phyloP scores from a whole-genome alignment of 2,113 vertebrate genomes.

The Anhinga anhinga region DNA sequence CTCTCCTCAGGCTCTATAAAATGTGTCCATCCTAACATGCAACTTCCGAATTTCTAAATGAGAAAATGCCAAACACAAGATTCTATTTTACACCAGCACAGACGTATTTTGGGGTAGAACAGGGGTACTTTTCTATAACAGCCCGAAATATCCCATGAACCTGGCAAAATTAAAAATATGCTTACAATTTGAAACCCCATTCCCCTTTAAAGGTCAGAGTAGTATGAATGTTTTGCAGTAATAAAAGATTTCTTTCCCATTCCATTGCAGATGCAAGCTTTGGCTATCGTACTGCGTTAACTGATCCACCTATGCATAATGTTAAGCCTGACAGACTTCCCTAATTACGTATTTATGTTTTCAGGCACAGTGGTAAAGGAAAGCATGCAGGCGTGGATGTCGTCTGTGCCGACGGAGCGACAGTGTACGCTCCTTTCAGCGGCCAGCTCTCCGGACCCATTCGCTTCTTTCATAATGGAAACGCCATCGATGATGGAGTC shows the following conservation, averaged over 20 bases:
- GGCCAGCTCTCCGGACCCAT: slow-evolving; percentile 68
- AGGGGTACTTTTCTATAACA: not conserved
- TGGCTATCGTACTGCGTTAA: not conserved
- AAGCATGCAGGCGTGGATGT: slow-evolving; percentile 73
- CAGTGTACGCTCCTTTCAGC: slow-evolving; percentile 75
- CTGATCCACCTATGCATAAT: accelerated
- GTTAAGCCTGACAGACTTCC: not conserved
- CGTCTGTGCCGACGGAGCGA: slow-evolving; percentile 70
- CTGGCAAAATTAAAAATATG: not conserved
- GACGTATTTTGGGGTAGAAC: not conserved
- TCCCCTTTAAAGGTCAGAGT: not conserved
- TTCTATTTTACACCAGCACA: not conserved
- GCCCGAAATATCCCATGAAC: not conserved
- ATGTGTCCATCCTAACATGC: not conserved
- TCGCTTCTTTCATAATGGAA: slow-evolving; percentile 62
- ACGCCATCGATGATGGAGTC: slow-evolving; percentile 77
- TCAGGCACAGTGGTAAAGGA: not conserved
- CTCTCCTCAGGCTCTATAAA: not conserved
- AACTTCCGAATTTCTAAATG: not conserved
- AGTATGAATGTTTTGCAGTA: not conserved
- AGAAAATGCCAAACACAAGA: not conserved
- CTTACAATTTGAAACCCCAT: not conserved
- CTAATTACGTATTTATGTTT: not conserved
- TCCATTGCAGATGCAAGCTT: not conserved
- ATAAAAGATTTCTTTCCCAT: not conserved